Percentiles rank a stretch among this genome's conserved stretches.
Evolutionary conservation across 2,888 invertebrate species (phyloP).

Genomic region (Argynnis bischoffii): DNA sequence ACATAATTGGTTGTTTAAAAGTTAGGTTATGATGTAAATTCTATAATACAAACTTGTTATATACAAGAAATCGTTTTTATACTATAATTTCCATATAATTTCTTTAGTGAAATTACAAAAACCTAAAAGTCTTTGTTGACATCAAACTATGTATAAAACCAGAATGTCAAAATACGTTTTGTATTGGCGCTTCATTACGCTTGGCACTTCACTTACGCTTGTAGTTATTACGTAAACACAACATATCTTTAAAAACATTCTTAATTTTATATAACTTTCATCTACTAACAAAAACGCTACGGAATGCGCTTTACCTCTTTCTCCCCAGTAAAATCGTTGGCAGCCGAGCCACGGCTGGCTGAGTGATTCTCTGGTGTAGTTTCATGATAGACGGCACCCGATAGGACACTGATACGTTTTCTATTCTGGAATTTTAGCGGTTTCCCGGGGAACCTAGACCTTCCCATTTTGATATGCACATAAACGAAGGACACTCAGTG

Average conservation of each 20-base stretch:
- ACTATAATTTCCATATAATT: neutral
- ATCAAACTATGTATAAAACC: slow-evolving; percentile 52
- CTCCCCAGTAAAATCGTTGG: slow-evolving; percentile 76
- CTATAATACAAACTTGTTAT: slow-evolving; percentile 11
- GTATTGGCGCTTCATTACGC: slow-evolving; percentile 47
- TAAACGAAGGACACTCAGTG: slow-evolving; percentile 82
- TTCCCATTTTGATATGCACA: slow-evolving; percentile 86
- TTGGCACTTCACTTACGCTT: slow-evolving; percentile 58
- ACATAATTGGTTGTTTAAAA: slow-evolving; percentile 34
- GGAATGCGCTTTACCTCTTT: slow-evolving; percentile 73
- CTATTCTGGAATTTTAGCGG: slow-evolving; percentile 93
- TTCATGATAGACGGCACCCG: slow-evolving; percentile 82
- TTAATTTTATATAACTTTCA: slow-evolving; percentile 49
- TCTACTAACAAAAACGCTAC: slow-evolving; percentile 47
- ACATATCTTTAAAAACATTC: slow-evolving; percentile 56
- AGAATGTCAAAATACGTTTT: slow-evolving; percentile 66
- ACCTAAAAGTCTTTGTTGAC: slow-evolving; percentile 59
- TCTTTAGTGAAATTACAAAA: neutral
- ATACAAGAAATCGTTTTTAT: neutral
- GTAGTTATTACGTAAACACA: slow-evolving; percentile 78
- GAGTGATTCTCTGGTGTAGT: slow-evolving; percentile 72
- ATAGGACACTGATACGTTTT: slow-evolving; percentile 91
- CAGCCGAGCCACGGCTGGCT: slow-evolving; percentile 71
- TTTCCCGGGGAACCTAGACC: slow-evolving; percentile 93
- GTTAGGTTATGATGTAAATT: slow-evolving; percentile 43